phyloP scores from a whole-genome alignment of 2,888 invertebrate species.

The Cheilosia scutellata region DNA sequence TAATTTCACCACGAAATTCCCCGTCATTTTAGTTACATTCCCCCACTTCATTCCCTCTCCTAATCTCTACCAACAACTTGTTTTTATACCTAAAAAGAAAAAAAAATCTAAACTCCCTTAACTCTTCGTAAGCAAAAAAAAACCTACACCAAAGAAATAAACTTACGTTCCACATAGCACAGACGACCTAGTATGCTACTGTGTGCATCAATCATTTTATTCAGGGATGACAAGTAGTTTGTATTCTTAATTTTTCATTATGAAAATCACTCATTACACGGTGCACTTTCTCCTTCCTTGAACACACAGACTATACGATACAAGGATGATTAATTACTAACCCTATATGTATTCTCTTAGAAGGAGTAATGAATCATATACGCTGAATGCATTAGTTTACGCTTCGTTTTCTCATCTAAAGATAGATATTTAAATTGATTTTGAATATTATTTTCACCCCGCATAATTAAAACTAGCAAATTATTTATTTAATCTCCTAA shows the following conservation, averaged over 20 bases:
- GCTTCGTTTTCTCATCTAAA: constrained; percentile 33
- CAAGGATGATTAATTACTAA: constrained; percentile 72
- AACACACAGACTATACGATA: constrained; percentile 48
- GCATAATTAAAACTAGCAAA: constrained; percentile 29
- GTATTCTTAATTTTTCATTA: constrained; percentile 75
- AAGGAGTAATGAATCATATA: constrained; percentile 71
- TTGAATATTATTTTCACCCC: constrained; percentile 39
- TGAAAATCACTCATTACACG: constrained; percentile 75
- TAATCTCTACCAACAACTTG: too few species aligned
- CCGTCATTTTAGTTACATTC: too few species aligned
- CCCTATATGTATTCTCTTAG: constrained; percentile 39
- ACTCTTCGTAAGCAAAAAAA: neutral
- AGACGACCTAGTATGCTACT: constrained; percentile 34
- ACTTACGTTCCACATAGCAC: constrained; percentile 42
- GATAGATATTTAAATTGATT: constrained; percentile 37
- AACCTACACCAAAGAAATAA: neutral
- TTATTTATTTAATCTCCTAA: constrained; percentile 30
- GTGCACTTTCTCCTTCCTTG: constrained; percentile 71
- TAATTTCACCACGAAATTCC: too few species aligned
- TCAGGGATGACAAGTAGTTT: constrained; percentile 74
- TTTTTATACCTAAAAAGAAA: too few species aligned
- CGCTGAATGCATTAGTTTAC: constrained; percentile 54
- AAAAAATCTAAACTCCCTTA: neutral
- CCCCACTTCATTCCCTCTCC: too few species aligned
- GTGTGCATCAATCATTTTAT: constrained; percentile 68